These are phyloP conservation scores for Okamejei kenojei DNA, from an alignment of 2,797 vertebrate genomes.

Conservation along the genomic window DNA sequence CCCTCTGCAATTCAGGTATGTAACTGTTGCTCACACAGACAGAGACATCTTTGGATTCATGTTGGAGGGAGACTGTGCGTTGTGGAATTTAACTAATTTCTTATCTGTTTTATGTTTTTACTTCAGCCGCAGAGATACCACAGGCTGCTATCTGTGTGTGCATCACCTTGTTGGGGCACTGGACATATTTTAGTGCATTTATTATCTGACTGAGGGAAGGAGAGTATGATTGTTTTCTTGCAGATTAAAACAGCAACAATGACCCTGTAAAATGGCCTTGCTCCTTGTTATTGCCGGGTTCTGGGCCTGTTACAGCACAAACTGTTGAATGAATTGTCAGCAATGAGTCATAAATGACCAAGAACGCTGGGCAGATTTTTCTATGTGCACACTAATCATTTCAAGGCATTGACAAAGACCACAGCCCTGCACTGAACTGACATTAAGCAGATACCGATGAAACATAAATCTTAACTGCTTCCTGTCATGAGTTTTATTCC, in stretches of 20 bases:
- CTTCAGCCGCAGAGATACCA: not conserved
- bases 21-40: not conserved
- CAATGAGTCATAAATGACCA: not conserved
- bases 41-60: not conserved
- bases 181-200: not conserved
- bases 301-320: not conserved
- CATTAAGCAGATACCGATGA: not conserved
- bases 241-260: not conserved
- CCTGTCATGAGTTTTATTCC: not conserved
- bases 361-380: not conserved
- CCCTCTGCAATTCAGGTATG: conserved; percentile 87
- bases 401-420: not conserved
- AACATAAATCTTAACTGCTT: not conserved
- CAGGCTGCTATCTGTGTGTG: not conserved
- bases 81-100: not conserved
- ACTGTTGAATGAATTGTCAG: not conserved
- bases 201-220: not conserved
- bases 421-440: not conserved
- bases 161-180: not conserved
- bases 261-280: not conserved
- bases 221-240: not conserved
- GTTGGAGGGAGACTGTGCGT: too few species aligned
- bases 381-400: not conserved
- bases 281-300: not conserved
- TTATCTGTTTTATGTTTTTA: not conserved